Conservation (phyloP, 2,888 invertebrate species). For the Acleris laterana region DNA sequence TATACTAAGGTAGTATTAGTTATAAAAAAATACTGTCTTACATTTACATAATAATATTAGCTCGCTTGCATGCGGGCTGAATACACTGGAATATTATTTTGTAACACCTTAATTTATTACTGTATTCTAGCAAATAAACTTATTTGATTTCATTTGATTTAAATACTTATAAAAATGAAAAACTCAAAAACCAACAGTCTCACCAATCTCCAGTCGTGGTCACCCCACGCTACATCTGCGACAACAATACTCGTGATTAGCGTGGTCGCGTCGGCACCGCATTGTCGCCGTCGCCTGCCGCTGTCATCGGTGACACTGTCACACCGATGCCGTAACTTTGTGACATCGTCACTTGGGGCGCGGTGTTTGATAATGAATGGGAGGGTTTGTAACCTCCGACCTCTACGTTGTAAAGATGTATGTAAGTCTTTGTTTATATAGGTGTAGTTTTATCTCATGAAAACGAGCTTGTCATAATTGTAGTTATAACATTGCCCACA, state of each 20-base stretch:
- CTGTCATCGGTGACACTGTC: constrained; percentile 38
- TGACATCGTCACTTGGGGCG: constrained; percentile 16
- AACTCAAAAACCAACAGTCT: background rate
- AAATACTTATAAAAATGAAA: no score
- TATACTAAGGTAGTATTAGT: no score
- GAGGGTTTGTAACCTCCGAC: background rate
- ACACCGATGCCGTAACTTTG: background rate
- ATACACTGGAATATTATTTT: no score
- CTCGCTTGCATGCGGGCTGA: no score
- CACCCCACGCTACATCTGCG: constrained; percentile 64
- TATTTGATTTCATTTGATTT: no score
- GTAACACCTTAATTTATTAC: no score
- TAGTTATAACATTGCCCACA: no score
- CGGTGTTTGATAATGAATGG: constrained; percentile 7
- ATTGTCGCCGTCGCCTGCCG: constrained; percentile 42
- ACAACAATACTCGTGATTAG: constrained; percentile 76
- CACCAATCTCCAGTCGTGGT: constrained; percentile 37
- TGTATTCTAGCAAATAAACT: no score
- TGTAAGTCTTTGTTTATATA: background rate
- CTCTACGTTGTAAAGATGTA: no score
- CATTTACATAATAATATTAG: no score
- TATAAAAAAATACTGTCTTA: no score
- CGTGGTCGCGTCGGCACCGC: constrained; percentile 64
- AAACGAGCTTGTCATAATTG: no score
- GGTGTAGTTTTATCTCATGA: background rate